Base-by-base conservation (phyloP, 2,113 vertebrate genomes). In the Myrmophylax atrothorax region DNA sequence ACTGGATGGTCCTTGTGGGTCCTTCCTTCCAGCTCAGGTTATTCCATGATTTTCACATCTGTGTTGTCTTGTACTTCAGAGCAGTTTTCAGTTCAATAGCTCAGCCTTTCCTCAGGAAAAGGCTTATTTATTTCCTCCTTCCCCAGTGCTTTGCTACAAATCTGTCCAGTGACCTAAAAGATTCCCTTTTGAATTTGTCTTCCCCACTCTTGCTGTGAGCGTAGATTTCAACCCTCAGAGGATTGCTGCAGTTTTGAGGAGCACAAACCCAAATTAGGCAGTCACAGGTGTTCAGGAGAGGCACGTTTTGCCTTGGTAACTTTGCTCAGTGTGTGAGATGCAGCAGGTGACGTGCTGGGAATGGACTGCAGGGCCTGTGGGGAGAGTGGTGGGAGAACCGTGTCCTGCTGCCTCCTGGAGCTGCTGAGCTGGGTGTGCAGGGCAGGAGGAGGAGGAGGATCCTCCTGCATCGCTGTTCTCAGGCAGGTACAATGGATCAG, bases 381-480 rank as follows among this genome's bases (percentile, higher is more conserved):
- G 66, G 74, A 31, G 68, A 81, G 44, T 2, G 16, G 0, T 89
- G 85, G 50, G n/a, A 86, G 47, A 87, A 7, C 33, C 29, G 0
- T 35, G 3, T 50, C 13, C 49, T 74, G 46, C 26, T 78, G 81
- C 73, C 40, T 80, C 64, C 50, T 89, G 80, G 68, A 70, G 87
- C 55, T 70, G 18, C 55, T 74, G 60, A 60, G 64, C 68, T 93
- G 23, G 6, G 26, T 18, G 31, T 33, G 55, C 50, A 38, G 12
- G 80, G 84, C 10, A 83, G 88, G 42, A 84, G 80, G 55, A 93
- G 72, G 70, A 93, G 77, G 74, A 91, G 67, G 79, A 62, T 95
- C 56, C 47, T 93, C 68, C 72, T 50, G 55, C 74, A 76, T 33
- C 3, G 1, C 72, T 86, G 6, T 88, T 93, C 58, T 67, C 53